Percentiles rank a stretch among this genome's conserved stretches.
Evolutionary conservation across 2,888 invertebrate genomes (phyloP).

Genomic region (Cheilosia soror): DNA sequence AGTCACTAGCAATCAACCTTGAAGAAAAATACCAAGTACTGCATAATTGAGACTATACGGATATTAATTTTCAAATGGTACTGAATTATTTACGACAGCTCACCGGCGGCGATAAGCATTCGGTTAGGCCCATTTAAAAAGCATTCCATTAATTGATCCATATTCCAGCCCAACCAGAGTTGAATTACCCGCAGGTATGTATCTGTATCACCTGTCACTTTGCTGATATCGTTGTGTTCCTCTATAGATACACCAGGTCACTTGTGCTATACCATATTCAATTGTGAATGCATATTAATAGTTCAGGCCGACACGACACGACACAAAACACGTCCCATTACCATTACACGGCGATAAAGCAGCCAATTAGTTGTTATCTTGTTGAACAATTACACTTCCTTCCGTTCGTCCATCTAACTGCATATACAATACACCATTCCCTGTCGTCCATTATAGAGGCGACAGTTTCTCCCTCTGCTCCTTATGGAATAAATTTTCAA

Average conservation of each 20-base stretch:
- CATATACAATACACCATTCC: not conserved
- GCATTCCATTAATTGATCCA: constrained; percentile 12
- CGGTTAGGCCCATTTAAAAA: constrained; percentile 35
- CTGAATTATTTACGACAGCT: constrained; percentile 28
- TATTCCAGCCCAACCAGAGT: constrained; percentile 1
- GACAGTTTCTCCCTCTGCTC: not conserved
- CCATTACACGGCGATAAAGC: constrained; percentile 56
- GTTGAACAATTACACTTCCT: constrained; percentile 64
- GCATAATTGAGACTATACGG: not conserved
- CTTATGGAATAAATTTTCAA: constrained; percentile 44
- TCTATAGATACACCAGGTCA: constrained; percentile 8
- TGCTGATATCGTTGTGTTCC: constrained; percentile 1
- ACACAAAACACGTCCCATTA: constrained; percentile 42
- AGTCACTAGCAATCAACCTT: not conserved
- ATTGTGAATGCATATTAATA: constrained; percentile 21
- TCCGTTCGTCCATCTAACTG: constrained; percentile 36
- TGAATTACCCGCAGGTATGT: constrained; percentile 27
- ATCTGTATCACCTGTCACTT: constrained; percentile 49
- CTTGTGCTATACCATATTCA: constrained; percentile 18
- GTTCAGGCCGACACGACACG: constrained; percentile 17
- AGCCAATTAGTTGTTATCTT: constrained; percentile 66
- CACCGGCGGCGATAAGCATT: constrained; percentile 25
- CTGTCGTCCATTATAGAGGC: no score
- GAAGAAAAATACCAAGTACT: not conserved
- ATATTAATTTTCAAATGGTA: not conserved